Evolutionary conservation across 1,140 invertebrate species (phyloP).

Genomic region (Euborellia annulipes): DNA sequence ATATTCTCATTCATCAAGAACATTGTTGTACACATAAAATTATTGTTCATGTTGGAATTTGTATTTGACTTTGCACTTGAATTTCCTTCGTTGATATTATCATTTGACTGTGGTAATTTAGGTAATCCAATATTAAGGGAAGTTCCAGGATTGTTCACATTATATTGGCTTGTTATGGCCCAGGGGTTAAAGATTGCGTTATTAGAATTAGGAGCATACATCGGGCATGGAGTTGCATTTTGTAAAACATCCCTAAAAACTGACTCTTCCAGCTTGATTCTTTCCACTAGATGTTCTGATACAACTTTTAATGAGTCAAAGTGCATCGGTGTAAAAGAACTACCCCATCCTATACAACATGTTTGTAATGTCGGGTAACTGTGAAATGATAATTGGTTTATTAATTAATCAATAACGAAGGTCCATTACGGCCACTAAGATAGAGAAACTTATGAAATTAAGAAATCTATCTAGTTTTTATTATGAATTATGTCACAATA

Average conservation of each 20-base stretch:
- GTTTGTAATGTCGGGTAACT: too few species aligned
- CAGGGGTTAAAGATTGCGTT: slow-evolving; percentile 3
- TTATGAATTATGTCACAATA: too few species aligned
- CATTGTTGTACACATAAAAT: slow-evolving; percentile 14
- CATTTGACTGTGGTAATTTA: neutral
- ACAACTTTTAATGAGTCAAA: slow-evolving; percentile 13
- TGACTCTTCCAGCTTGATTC: slow-evolving; percentile 12
- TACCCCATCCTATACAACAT: slow-evolving; percentile 7
- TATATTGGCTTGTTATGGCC: slow-evolving; percentile 5
- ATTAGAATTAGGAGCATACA: slow-evolving; percentile 4
- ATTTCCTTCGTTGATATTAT: slow-evolving; percentile 2
- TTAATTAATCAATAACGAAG: too few species aligned
- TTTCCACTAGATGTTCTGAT: slow-evolving; percentile 12
- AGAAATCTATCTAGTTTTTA: too few species aligned
- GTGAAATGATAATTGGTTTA: too few species aligned
- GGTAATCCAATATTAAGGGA: slow-evolving; percentile 3
- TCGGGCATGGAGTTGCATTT: slow-evolving; percentile 7
- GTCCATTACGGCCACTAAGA: too few species aligned
- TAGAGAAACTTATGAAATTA: too few species aligned
- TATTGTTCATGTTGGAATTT: slow-evolving; percentile 7
- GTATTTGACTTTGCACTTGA: slow-evolving; percentile 3
- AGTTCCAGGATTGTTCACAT: slow-evolving; percentile 1
- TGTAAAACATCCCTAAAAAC: slow-evolving; percentile 8
- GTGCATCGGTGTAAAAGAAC: slow-evolving; percentile 5
- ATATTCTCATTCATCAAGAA: slow-evolving; percentile 13